Evolutionary conservation across 2,113 vertebrate genomes (phyloP), one percentile per base, ranked within the genome.

Genomic region (Dermatemys mawii): DNA sequence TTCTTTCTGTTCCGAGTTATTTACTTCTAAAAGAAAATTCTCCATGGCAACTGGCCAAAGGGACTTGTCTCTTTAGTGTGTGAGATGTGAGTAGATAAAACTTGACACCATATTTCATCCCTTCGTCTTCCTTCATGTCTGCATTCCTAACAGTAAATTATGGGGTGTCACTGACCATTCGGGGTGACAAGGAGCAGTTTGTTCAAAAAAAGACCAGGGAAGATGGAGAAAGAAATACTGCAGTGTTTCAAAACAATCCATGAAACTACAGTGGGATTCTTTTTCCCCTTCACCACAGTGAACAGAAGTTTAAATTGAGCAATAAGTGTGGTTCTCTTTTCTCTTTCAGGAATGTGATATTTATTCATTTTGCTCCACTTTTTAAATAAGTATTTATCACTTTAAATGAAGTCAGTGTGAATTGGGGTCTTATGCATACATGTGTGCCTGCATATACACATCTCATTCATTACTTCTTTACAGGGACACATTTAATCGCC

Each of bases 111-210:
- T 95, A 96, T 97, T 95, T 96, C 21, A 83, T 86, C 70, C 92
- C 94, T 91, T 94, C 0, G 17, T 93, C 73, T 96, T 96, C 95
- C 92, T 94, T 96, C 67, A 4, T 87, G 91, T 97, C 97, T 97
- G 55, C 95, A 98, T 98, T 98, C 97, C 96, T 94, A 90, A 96
- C 94, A 89, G 94, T 97, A 98, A 98, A 97, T 97, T 97, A 97
- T 93, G 96, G 96, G 97, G 95, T 97, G 93, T 92, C 75, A 92
- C 84, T 92, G 88, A 94, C 91, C 57, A 1, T 90, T 95, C 83
- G 94, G 90, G 78, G 90, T 73, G 87, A 97, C 93, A 96, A 92
- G 94, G 92, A 96, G 57, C 67, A 84, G 88, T 35, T 96, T 96
- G 93, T 92, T 96, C 89, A 91, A 84, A 92, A 97, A 94, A 70